A percentile compares a stretch with the other conserved stretches of the same genome.
Conservation (phyloP, 2,888 invertebrate species). For the Hermaeophaga mercurialis region DNA sequence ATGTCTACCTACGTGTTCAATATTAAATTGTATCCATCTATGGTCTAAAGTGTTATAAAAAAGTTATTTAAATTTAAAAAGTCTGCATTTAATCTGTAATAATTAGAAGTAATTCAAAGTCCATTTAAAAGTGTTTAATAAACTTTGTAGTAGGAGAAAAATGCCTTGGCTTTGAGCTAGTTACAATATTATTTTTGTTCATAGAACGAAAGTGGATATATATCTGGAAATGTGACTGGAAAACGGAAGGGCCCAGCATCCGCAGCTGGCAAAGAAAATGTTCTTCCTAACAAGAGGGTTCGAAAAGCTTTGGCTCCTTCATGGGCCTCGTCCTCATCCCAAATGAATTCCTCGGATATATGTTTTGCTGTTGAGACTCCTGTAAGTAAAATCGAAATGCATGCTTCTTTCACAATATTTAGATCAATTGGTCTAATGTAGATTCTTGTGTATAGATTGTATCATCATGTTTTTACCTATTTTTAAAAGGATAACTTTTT, state of each 20-base stretch:
- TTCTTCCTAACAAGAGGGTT: constrained; percentile 72
- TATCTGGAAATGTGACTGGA: constrained; percentile 53
- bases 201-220: constrained; percentile 65
- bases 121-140: no score
- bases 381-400: constrained; percentile 58
- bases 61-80: no score
- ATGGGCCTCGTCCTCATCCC: constrained; percentile 64
- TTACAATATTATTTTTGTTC: constrained; percentile 46
- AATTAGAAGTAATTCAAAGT: no score
- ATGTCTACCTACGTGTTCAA: no score
- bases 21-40: no score
- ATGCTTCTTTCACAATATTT: constrained; percentile 22
- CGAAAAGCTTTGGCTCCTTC: constrained; percentile 80
- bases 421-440: neutral
- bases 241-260: constrained; percentile 55
- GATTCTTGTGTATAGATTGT: neutral
- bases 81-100: no score
- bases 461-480: neutral
- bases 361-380: constrained; percentile 80
- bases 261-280: constrained; percentile 69
- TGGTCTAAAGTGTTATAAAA: no score
- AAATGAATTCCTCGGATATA: constrained; percentile 61
- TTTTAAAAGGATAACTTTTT: neutral
- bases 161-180: constrained; percentile 9
- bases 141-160: no score